Base-by-base conservation (phyloP, 2,888 invertebrate species). In the Latrodectus elegans region DNA sequence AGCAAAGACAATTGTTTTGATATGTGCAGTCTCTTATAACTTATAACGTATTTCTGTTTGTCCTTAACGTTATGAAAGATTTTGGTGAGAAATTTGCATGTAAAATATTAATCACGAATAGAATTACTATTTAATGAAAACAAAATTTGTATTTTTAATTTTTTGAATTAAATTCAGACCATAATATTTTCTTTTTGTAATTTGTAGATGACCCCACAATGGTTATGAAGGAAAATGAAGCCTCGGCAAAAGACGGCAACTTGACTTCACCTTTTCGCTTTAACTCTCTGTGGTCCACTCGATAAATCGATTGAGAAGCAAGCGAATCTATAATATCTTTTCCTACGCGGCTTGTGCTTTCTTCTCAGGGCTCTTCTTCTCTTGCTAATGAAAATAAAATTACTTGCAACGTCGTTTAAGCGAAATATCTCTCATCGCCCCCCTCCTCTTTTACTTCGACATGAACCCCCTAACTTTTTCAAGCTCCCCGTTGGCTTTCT, bases 331-430 rank as follows among this genome's bases (percentile, higher is more conserved):
- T 84, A 84, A 84, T 84, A 84, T 84, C 84, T 77, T 60, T 51
- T 76, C 76, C 65, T 53, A 65, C 55, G 17, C 53, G 70, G 82
- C 82, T 83, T 83, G 75, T 83, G 82, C 82, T 83, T 83, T 83
- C 82, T 83, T 83, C 82, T 74, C 17, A 22, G 71, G 51, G 70
- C 52, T 70, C 55, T 60, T 17, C 76, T 65, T n/a, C 67, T 17
- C 68, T 6, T 38, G 70, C 78, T 85, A 85, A 85, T 85, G 84
- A 85, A 85, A 85, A 85, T 85, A 79, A 73, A 85, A 85, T 85
- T 85, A 79, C 84, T 71, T n/a, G n/a, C 67, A 49, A 22, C 84
- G 38, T 70, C 84, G 49, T 84, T 78, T 53, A 78, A 83, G 73
- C 77, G 65, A 73, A 65, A 15, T 71, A 9, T 15, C 73, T 11